Percentiles rank a stretch among this genome's conserved stretches.
These are phyloP conservation scores for Pterois miles DNA, from an alignment of 2,797 vertebrate species.

Conservation along the genomic window DNA sequence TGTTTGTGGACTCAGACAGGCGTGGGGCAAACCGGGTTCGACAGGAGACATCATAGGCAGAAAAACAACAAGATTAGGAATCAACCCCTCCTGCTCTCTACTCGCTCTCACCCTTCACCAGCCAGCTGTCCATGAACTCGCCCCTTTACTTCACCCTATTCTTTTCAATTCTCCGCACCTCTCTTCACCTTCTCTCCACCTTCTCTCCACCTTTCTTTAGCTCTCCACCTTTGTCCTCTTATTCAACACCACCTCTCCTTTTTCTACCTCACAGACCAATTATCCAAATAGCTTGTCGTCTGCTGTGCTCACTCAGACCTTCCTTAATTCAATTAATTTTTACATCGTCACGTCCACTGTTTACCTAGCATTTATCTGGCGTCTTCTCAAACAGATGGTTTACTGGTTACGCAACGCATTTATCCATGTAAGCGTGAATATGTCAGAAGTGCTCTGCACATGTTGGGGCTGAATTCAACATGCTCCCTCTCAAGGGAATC, in stretches of 20 bases:
- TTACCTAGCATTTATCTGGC: constrained; percentile 49
- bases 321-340: constrained; percentile 41
- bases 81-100: constrained; percentile 3
- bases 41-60: constrained; percentile 65
- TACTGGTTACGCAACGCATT: constrained; percentile 60
- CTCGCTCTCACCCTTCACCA: constrained; percentile 17
- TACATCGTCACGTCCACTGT: constrained; percentile 26
- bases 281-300: constrained; percentile 31
- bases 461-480: constrained; percentile 47
- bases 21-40: constrained; percentile 42
- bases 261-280: constrained; percentile 37
- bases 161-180: not conserved
- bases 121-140: constrained; percentile 32
- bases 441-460: constrained; percentile 59
- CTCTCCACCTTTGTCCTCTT: constrained; percentile 17
- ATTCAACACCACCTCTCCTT: constrained; percentile 10
- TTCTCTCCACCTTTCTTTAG: not conserved
- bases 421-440: constrained; percentile 55
- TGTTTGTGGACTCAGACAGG: constrained; percentile 69
- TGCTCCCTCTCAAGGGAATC: constrained; percentile 51
- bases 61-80: constrained; percentile 68
- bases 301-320: constrained; percentile 26
- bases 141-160: not conserved
- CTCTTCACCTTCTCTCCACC: not conserved
- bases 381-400: constrained; percentile 65